These are phyloP conservation scores for Alethe castanea DNA, from an alignment of 2,113 vertebrate genomes.

Conservation along the genomic window DNA sequence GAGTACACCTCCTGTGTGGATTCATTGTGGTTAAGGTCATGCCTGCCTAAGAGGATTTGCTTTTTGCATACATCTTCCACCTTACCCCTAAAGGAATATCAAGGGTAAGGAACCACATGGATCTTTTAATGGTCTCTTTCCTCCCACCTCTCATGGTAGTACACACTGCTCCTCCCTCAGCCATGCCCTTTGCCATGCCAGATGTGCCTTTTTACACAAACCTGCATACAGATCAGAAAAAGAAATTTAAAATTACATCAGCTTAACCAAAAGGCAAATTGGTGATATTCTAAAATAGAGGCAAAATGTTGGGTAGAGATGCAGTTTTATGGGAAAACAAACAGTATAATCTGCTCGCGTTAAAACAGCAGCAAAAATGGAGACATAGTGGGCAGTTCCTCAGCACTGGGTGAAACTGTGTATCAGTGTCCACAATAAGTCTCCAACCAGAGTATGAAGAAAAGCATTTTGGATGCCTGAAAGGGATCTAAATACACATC, in stretches of 20 bases:
- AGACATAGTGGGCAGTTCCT: not conserved
- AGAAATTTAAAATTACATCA: not conserved
- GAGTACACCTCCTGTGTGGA: slow-evolving; percentile 63
- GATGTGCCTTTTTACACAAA: not conserved
- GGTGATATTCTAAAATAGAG: not conserved
- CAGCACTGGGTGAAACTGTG: not conserved
- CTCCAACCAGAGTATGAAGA: not conserved
- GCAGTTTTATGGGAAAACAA: not conserved
- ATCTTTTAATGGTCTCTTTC: not conserved
- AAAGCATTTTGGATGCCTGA: not conserved
- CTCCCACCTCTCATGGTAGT: not conserved
- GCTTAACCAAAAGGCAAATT: not conserved
- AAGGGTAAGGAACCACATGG: not conserved
- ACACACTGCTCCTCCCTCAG: not conserved
- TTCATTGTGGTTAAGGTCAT: slow-evolving; percentile 72
- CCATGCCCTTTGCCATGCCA: not conserved
- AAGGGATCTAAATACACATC: not conserved
- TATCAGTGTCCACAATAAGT: not conserved
- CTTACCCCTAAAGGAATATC: slow-evolving; percentile 61
- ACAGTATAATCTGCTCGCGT: not conserved
- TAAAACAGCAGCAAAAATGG: not conserved
- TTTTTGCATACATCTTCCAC: slow-evolving; percentile 74
- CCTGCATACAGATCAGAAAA: rapidly evolving
- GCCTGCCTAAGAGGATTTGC: slow-evolving; percentile 78
- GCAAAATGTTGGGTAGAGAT: not conserved